These are phyloP conservation scores for Xestia sexstrigata DNA, from an alignment of 2,888 invertebrate genomes.

Conservation along the genomic window DNA sequence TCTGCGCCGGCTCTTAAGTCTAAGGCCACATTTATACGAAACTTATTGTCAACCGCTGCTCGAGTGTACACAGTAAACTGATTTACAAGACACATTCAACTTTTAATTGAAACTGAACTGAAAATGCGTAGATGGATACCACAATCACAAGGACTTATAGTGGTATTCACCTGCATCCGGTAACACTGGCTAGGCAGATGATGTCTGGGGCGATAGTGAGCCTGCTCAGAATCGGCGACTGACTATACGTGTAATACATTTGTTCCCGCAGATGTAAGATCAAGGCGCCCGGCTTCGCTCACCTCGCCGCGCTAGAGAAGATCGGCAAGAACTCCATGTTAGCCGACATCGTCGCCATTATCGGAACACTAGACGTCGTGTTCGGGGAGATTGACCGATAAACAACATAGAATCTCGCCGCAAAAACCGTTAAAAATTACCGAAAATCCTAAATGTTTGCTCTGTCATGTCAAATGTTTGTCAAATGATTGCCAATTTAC, in stretches of 20 bases:
- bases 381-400: slow-evolving; percentile 98
- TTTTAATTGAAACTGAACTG: no score
- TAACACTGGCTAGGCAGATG: no score
- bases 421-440: slow-evolving; percentile 25
- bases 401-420: slow-evolving; percentile 63
- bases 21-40: no score
- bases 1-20: no score
- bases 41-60: no score
- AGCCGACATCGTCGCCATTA: slow-evolving; percentile 99
- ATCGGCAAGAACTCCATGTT: slow-evolving; percentile 97
- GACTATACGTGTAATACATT: not conserved
- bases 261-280: slow-evolving; percentile 93
- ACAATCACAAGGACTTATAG: no score
- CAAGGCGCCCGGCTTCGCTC: slow-evolving; percentile 96
- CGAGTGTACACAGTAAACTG: no score
- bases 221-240: no score
- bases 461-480: not conserved
- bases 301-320: slow-evolving; percentile 96
- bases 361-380: slow-evolving; percentile 98
- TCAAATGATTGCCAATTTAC: slow-evolving; percentile 11
- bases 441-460: not conserved
- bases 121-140: no score
- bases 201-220: no score
- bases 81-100: no score
- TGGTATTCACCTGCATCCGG: no score